Evolutionary conservation across 2,888 invertebrate species (phyloP).

Genomic region (Euclidia mi): DNA sequence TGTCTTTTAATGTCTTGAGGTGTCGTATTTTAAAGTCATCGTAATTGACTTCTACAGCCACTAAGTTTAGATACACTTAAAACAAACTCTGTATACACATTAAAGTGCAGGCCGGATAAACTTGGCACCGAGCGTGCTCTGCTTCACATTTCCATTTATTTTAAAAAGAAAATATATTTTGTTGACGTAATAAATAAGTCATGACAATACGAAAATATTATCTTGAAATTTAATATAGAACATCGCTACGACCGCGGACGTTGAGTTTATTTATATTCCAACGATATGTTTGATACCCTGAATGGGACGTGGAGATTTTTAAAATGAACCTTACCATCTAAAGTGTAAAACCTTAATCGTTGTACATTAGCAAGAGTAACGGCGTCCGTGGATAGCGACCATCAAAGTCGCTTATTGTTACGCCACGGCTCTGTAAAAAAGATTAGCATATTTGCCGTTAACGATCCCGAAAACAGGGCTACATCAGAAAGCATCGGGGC

Average conservation of each 20-base stretch:
- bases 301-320: slow-evolving; percentile 54
- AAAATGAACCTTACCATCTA: slow-evolving; percentile 61
- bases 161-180: neutral
- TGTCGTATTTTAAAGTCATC: slow-evolving; percentile 71
- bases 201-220: too few species aligned
- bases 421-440: slow-evolving; percentile 81
- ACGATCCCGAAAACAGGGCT: slow-evolving; percentile 86
- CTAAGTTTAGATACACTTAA: slow-evolving; percentile 61
- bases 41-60: slow-evolving; percentile 69
- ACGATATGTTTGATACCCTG: slow-evolving; percentile 49
- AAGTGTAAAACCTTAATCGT: slow-evolving; percentile 78
- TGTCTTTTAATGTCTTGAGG: slow-evolving; percentile 69
- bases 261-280: too few species aligned
- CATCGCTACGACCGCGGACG: too few species aligned
- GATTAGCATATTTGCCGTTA: slow-evolving; percentile 88
- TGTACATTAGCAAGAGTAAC: slow-evolving; percentile 75
- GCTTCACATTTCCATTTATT: slow-evolving; percentile 4
- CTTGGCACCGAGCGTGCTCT: slow-evolving; percentile 37
- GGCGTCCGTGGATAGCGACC: slow-evolving; percentile 69
- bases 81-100: slow-evolving; percentile 55
- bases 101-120: slow-evolving; percentile 55
- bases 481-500: slow-evolving; percentile 79
- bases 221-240: too few species aligned
- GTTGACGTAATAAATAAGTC: too few species aligned
- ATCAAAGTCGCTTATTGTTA: slow-evolving; percentile 79